phyloP scores from a whole-genome alignment of 2,888 invertebrate genomes.

The Limnephilus lunatus region DNA sequence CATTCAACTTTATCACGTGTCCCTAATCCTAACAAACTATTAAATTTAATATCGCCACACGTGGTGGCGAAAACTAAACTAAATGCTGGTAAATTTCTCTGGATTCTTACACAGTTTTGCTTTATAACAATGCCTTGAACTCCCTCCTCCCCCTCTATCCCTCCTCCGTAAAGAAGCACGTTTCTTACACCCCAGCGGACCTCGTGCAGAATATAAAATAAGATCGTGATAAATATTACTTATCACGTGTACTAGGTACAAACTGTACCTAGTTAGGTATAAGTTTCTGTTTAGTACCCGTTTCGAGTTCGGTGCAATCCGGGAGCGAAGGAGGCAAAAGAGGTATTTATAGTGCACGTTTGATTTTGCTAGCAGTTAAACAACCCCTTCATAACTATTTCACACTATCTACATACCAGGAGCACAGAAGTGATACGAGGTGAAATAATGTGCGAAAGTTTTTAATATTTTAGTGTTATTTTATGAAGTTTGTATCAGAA shows the following conservation, averaged over 20 bases:
- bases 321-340: slow-evolving; percentile 5
- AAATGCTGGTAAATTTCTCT: background rate
- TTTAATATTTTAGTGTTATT: background rate
- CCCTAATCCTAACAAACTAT: background rate
- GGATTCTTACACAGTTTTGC: background rate
- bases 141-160: background rate
- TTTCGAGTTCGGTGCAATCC: background rate
- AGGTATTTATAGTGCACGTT: background rate
- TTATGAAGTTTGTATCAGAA: background rate
- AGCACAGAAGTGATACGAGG: background rate
- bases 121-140: background rate
- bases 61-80: background rate
- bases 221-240: slow-evolving; percentile 30
- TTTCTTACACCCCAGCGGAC: background rate
- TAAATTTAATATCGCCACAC: background rate
- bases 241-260: background rate
- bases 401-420: background rate
- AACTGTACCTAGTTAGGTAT: background rate
- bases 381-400: slow-evolving; percentile 15
- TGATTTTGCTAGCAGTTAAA: background rate
- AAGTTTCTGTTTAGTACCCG: background rate
- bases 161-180: background rate
- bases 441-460: background rate
- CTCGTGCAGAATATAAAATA: slow-evolving; percentile 26
- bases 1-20: background rate